These are phyloP conservation scores for Patella caerulea DNA, from an alignment of 2,888 invertebrate genomes.

Conservation along the genomic window DNA sequence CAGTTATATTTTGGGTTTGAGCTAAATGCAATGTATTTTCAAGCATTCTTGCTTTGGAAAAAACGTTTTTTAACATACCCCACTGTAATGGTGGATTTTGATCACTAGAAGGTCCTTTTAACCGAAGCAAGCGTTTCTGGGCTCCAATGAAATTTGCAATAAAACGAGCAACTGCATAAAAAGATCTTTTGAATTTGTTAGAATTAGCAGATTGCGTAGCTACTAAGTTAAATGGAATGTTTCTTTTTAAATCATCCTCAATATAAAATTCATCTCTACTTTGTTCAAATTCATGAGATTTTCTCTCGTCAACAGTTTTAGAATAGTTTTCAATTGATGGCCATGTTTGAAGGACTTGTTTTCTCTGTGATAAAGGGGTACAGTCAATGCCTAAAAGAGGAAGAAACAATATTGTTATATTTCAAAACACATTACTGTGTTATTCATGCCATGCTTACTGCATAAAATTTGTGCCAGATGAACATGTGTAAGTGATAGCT, in stretches of 20 bases:
- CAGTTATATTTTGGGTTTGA: no score
- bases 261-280: slow-evolving; percentile 1
- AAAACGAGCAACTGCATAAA: slow-evolving; percentile 3
- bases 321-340: background rate
- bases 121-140: background rate
- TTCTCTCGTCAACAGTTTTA: background rate
- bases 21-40: no score
- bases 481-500: no score
- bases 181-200: background rate
- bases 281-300: background rate
- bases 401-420: no score
- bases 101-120: background rate
- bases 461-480: no score
- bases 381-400: background rate
- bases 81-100: background rate
- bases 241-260: background rate
- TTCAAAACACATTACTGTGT: no score
- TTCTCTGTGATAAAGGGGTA: slow-evolving; percentile 2
- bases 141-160: background rate
- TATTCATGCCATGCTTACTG: no score
- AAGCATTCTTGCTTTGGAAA: background rate
- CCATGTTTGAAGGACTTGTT: background rate
- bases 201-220: background rate
- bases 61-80: background rate
- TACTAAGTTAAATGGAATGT: no score